Conservation (phyloP, 1,140 invertebrate genomes). For the Drosophila navojoa region DNA sequence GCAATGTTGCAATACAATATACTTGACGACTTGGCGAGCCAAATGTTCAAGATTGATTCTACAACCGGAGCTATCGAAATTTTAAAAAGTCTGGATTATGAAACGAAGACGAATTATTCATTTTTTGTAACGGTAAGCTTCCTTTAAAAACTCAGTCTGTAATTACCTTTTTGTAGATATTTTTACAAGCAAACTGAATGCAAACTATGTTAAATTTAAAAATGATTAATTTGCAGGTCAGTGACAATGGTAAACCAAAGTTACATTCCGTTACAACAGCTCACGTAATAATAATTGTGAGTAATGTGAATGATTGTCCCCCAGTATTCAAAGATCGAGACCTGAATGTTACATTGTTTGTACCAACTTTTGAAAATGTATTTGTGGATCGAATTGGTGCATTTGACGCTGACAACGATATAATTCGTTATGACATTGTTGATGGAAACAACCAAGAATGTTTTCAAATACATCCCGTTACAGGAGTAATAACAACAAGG, state of each 20-base stretch:
- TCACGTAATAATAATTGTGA: slow-evolving; percentile 89
- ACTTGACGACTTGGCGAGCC: slow-evolving; percentile 89
- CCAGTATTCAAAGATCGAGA: slow-evolving; percentile 89
- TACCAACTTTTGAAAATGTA: slow-evolving; percentile 92
- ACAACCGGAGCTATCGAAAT: slow-evolving; percentile 94
- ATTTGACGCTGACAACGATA: slow-evolving; percentile 89
- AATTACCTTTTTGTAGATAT: not conserved
- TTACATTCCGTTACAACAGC: slow-evolving; percentile 90
- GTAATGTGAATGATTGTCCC: slow-evolving; percentile 94
- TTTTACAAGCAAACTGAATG: not conserved
- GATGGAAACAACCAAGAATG: slow-evolving; percentile 91
- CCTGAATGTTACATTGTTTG: slow-evolving; percentile 91
- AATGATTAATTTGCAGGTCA: slow-evolving; percentile 85
- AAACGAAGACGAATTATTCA: slow-evolving; percentile 88
- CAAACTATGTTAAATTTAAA: too few relatives aligned
- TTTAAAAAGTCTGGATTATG: slow-evolving; percentile 91
- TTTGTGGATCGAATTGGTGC: slow-evolving; percentile 89
- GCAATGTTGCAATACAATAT: slow-evolving; percentile 93
- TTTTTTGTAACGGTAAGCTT: slow-evolving; percentile 89
- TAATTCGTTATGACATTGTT: slow-evolving; percentile 91
- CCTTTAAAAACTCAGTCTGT: not conserved
- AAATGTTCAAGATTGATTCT: slow-evolving; percentile 93
- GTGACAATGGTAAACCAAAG: slow-evolving; percentile 93
- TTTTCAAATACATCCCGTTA: slow-evolving; percentile 90
- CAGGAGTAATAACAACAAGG: slow-evolving; percentile 88